These are phyloP conservation scores for Nylanderia fulva DNA, from an alignment of 1,140 invertebrate species.

Conservation along the genomic window DNA sequence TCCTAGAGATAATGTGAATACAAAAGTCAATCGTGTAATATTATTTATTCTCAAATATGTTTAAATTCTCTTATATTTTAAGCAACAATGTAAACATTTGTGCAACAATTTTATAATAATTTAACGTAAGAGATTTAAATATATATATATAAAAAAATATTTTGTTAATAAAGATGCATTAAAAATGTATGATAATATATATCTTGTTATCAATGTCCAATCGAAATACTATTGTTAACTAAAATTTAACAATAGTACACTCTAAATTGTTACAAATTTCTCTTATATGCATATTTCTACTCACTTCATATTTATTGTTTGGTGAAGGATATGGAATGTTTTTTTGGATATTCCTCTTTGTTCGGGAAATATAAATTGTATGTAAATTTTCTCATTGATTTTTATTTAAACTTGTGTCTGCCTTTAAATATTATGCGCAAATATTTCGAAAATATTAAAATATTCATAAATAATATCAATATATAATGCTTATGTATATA, in stretches of 20 bases:
- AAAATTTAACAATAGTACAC: neutral
- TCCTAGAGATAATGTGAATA: neutral
- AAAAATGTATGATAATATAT: conserved; percentile 75
- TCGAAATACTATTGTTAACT: neutral
- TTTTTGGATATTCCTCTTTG: neutral
- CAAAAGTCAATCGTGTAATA: neutral
- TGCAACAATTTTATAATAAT: conserved; percentile 59
- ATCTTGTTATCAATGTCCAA: neutral
- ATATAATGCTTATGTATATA: conserved; percentile 74
- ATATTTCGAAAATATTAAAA: conserved; percentile 81
- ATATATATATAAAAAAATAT: conserved; percentile 79
- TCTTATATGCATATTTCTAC: neutral
- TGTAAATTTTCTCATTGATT: conserved; percentile 48
- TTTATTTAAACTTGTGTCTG: conserved; percentile 79
- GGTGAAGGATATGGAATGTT: neutral
- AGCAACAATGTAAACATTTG: neutral
- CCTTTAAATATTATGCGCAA: conserved; percentile 75
- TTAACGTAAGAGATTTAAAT: conserved; percentile 27
- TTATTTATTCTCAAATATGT: conserved; percentile 37
- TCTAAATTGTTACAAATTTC: neutral
- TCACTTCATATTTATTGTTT: neutral
- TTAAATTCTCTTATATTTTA: conserved; percentile 1
- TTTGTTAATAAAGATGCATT: conserved; percentile 78
- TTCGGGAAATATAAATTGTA: conserved; percentile 16
- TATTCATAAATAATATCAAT: conserved; percentile 81